Base-by-base conservation (phyloP, 1,140 invertebrate genomes). In the Amphibalanus amphitrite region DNA sequence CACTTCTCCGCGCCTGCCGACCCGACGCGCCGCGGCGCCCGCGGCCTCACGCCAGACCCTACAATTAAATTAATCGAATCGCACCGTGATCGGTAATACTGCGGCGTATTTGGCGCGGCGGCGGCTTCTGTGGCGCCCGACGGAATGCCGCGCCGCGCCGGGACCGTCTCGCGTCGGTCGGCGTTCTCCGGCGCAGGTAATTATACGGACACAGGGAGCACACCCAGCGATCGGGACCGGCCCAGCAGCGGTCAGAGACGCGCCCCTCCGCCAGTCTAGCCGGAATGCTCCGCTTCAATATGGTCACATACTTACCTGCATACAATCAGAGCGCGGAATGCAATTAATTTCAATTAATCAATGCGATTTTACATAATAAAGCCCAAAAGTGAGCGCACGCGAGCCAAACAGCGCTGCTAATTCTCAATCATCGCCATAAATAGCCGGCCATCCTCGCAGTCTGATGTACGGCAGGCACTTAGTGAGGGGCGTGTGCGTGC, bases 11-110 rank as follows among this genome's bases (percentile, higher is more conserved):
- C 47, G 47, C 47, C 10, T 8, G 6, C 20, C 47, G 20, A 20
- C 10, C 3, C 47, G 47, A 20, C 13, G 20, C 1, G 47, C 47
- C 47, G 47, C 47, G 47, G 47, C 47, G 47, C 47, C 47, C 47
- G 23, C 47, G 13, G 47, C n/a, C 47, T 23, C 13, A 20, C 47
- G 1, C 13, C 47, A 59, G 47, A 59, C 47, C 47, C 47, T 59
- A 59, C 47, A 59, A 59, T 59, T 59, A 59, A 20, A 59, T 59
- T 59, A 59, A 59, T 59, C 47, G 47, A 59, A 59, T 59, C 47
- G 47, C 47, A 23, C 47, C 47, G 47, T 23, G 47, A 59, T 59
- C 47, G 47, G 47, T 59, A 59, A 59, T 59, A 23, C 33, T 13
- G 47, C 47, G 47, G 47, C 47, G 47, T 13, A 59, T 59, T 59